Percentiles rank a stretch among this genome's conserved stretches.
Evolutionary conservation across 2,797 vertebrate genomes (phyloP).

Genomic region (Phrynocephalus guinanensis): DNA sequence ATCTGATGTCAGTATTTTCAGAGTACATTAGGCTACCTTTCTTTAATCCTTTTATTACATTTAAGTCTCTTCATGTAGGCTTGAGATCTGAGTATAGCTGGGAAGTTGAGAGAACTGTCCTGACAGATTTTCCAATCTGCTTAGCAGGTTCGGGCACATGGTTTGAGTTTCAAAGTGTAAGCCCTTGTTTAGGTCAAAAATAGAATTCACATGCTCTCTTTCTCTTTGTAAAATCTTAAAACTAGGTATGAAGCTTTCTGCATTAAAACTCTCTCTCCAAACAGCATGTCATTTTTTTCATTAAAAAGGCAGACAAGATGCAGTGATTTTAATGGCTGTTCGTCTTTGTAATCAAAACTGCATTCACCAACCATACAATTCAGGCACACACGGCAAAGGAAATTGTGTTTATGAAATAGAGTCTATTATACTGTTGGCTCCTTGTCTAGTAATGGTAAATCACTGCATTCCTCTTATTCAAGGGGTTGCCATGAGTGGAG

Average conservation of each 20-base stretch:
- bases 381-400: not conserved
- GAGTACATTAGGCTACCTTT: not conserved
- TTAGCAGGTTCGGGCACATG: fast-evolving
- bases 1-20: not conserved
- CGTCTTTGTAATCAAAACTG: not conserved
- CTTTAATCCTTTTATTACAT: fast-evolving
- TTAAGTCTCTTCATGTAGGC: not conserved
- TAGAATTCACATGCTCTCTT: fast-evolving
- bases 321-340: not conserved
- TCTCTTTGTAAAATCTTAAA: not conserved
- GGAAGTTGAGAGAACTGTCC: not conserved
- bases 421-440: not conserved
- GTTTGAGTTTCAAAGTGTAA: not conserved
- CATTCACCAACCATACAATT: not conserved
- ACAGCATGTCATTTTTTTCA: fast-evolving
- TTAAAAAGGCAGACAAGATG: not conserved
- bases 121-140: fast-evolving
- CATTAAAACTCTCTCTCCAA: not conserved
- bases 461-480: not conserved
- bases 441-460: not conserved
- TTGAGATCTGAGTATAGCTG: slow-evolving; percentile 2
- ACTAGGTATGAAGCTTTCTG: not conserved
- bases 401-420: not conserved
- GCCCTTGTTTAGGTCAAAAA: not conserved
- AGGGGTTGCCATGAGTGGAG: not conserved